Base-by-base conservation (phyloP, 2,888 invertebrate species). In the Mesorhabditis sp. region DNA sequence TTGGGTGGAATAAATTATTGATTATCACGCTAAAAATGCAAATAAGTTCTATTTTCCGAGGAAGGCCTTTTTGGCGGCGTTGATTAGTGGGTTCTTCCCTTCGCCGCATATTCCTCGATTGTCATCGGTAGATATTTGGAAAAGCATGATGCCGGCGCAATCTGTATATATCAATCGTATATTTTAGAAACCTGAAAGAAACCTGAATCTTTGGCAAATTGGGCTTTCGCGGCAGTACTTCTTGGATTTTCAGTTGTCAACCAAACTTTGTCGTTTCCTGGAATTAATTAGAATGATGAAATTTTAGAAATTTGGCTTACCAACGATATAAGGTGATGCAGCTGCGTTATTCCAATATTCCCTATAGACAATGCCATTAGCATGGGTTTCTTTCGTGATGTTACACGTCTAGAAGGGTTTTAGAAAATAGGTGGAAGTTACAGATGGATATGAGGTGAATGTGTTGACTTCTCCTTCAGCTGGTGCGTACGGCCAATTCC, bases 141-240 rank as follows among this genome's bases (percentile, higher is more conserved):
- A 92, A 71, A 93, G 88, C 93, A 93, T 93, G 4, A 91, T 91
- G 45, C 94, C 94, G 66, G 91, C 91, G 78, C 92, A 90, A 50
- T 89, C 88, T 66, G 90, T 88, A 5, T 89, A 87, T 81, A 89
- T 50, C 10, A 50, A 50, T 50, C n/a, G 7, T 13, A 10, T n/a
- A 50, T 50, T 50, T 50, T n/a, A 50, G 7, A n/a, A 2, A 50
- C n/a, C n/a, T 50, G 7, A 50, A 50, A 50, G 10, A n/a, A 13
- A 50, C 58, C 58, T 13, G n/a, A 13, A 50, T 50, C 58, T 50
- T 50, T 89, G 1, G 92, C 90, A 86, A 89, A 92, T 72, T 88
- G 87, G 0, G 91, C 88, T 88, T 90, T 78, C 67, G 85, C 86
- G 45, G 70, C 43, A 68, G 77, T 67, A 61, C 78, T 79, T 43